Base-by-base conservation (phyloP, 2,888 invertebrate species). In the Synanthedon tipuliformis region DNA sequence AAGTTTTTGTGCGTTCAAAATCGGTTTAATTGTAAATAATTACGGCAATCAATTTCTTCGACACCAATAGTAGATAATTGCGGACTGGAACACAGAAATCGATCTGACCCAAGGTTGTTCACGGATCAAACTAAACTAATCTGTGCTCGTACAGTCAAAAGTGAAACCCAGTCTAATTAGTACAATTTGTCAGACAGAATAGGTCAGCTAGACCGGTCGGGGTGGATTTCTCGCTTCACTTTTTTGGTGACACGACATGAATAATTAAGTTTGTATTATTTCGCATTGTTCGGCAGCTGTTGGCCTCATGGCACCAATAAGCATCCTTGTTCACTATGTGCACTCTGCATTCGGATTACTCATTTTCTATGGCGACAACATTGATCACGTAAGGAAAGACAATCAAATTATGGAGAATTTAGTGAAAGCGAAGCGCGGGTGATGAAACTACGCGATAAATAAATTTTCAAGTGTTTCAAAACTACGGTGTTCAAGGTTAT, bases 161-260 rank as follows among this genome's bases (percentile, higher is more conserved):
- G 84, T 79, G 78, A 81, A 82, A 81, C 73, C 64, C 61, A 75
- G 72, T 75, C 72, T 78, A 78, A 81, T 81, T 77, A 75, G 70
- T 69, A 65, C 70, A 69, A 76, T 77, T 81, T 73, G 71, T 71
- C 63, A 66, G 70, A 70, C 67, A 60, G 72, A 73, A 71, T 72
- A 70, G 77, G 77, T 76, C 75, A 69, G 60, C 53, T 57, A 65
- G 70, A 73, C 77, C 67, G 73, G 75, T 76, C 69, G 63, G 56
- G 61, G 64, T 62, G 62, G 60, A 69, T 69, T 71, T 73, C 72
- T 72, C 69, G 71, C 65, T 74, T 69, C 63, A 63, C 67, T 73
- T 78, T 73, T 80, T 80, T 66, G 68, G 69, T 62, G 65, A 73
- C 75, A 68, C 65, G 69, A 70, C 73, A 73, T 72, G 77, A 83